Evolutionary conservation across 2,797 vertebrate genomes (phyloP).

Genomic region (Tinamus major): DNA sequence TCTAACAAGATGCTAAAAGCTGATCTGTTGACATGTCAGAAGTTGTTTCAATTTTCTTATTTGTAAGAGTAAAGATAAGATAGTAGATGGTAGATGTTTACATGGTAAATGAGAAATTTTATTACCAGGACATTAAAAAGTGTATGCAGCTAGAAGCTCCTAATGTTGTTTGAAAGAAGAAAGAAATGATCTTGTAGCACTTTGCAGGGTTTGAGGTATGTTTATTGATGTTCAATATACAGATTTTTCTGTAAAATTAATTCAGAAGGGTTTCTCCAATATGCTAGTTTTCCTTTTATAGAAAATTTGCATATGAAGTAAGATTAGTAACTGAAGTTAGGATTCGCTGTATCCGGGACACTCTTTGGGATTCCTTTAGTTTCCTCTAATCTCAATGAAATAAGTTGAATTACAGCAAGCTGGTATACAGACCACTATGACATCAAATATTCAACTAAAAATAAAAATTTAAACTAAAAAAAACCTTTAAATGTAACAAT

Average conservation of each 20-base stretch:
- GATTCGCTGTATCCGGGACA: neutral
- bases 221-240: neutral
- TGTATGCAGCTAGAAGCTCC: neutral
- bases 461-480: neutral
- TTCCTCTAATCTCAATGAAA: neutral
- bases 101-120: neutral
- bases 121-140: neutral
- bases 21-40: slow-evolving; percentile 4
- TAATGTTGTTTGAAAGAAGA: neutral
- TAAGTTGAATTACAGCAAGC: neutral
- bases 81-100: neutral
- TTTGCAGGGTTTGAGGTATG: neutral
- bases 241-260: neutral
- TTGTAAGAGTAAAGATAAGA: neutral
- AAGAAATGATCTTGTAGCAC: neutral
- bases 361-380: neutral
- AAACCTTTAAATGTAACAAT: neutral
- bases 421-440: neutral
- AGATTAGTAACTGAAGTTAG: neutral
- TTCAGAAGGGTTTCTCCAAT: neutral
- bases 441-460: neutral
- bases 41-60: neutral
- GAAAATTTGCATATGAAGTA: neutral
- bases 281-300: neutral
- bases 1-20: slow-evolving; percentile 32